These are phyloP conservation scores for Brachionus asplanchnoidis DNA, from an alignment of 1,140 invertebrate genomes.

Conservation along the genomic window DNA sequence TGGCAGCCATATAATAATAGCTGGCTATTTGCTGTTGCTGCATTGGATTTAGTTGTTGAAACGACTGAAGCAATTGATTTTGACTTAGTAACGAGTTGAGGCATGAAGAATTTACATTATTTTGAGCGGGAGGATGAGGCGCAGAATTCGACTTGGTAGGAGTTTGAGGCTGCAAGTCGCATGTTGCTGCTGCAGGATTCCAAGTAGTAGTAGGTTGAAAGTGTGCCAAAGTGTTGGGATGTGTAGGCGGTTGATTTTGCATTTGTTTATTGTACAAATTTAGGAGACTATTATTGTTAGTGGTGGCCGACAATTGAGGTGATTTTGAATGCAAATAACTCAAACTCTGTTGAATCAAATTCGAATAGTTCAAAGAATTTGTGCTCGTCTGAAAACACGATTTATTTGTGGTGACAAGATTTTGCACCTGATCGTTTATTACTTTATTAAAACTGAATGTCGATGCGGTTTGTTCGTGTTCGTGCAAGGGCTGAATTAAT, in stretches of 20 bases:
- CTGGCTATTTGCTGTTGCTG: constrained; percentile 8
- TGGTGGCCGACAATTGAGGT: background rate
- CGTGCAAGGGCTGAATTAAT: background rate
- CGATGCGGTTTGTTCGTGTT: background rate
- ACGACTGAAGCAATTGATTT: constrained; percentile 25
- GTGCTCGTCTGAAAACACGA: background rate
- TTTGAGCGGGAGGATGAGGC: background rate
- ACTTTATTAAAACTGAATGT: background rate
- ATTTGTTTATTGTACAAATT: background rate
- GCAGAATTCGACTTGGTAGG: background rate
- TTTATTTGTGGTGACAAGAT: background rate
- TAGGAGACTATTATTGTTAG: background rate
- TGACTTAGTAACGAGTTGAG: background rate
- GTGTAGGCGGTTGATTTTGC: background rate
- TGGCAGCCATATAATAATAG: constrained; percentile 1
- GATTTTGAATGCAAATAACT: background rate
- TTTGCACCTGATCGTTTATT: constrained; percentile 11
- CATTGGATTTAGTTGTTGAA: background rate
- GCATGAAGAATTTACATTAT: background rate
- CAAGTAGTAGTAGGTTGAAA: background rate
- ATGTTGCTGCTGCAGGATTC: background rate
- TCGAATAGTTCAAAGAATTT: background rate
- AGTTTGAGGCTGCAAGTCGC: background rate
- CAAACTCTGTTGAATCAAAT: background rate
- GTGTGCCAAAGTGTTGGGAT: background rate